Conservation (phyloP, 35 echinoderm and acorn worm species). For the Eucidaris tribuloides region DNA sequence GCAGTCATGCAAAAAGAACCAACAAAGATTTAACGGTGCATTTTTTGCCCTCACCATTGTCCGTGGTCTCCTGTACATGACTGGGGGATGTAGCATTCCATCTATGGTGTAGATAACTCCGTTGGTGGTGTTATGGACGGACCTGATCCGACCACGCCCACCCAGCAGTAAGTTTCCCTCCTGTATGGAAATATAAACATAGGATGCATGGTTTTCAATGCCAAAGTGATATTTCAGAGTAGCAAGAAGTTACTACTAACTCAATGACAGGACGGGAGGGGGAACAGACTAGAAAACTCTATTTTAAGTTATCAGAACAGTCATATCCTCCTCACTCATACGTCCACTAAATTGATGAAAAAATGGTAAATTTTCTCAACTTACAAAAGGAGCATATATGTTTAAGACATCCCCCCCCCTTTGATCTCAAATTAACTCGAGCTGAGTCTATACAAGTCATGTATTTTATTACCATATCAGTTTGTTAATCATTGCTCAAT, state of each 20-base stretch:
- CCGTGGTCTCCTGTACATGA: background rate
- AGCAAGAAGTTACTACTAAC: background rate
- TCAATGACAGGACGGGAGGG: background rate
- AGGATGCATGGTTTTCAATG: background rate
- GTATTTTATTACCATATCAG: too few relatives aligned
- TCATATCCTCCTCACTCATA: background rate
- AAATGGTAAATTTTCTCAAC: too few relatives aligned
- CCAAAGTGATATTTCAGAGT: background rate
- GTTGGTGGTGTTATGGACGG: background rate
- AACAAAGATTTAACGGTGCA: too few relatives aligned
- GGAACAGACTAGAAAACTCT: background rate
- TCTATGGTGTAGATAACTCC: background rate
- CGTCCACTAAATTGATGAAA: background rate
- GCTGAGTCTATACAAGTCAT: too few relatives aligned
- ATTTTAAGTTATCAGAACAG: background rate
- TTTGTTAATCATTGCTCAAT: too few relatives aligned
- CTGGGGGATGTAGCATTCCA: background rate
- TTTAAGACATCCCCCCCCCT: too few relatives aligned
- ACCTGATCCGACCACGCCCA: background rate
- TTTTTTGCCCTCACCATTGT: background rate
- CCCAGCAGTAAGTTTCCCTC: background rate
- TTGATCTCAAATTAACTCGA: too few relatives aligned
- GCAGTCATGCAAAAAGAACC: too few relatives aligned
- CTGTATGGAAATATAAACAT: background rate
- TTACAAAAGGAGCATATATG: too few relatives aligned